Percentiles rank a stretch among this genome's conserved stretches.
Conservation (phyloP, 2,888 invertebrate species). For the Protophormia terraenovae region DNA sequence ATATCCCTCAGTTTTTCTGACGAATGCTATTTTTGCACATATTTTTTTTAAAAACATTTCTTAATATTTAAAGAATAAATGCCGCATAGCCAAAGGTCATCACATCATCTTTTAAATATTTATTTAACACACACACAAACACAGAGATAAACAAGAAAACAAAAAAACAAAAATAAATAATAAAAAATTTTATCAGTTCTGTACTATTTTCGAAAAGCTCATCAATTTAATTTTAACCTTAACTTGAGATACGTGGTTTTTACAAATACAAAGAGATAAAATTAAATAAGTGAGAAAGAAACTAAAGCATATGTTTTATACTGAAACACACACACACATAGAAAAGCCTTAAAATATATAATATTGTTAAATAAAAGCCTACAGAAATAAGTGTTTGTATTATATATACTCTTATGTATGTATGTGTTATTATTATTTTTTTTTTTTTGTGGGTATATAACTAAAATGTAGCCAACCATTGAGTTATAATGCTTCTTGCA, state of each 20-base stretch:
- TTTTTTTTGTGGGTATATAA: neutral
- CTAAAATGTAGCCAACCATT: conserved; percentile 37
- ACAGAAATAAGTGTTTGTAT: neutral
- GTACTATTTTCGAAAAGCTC: neutral
- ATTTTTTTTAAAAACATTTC: no score
- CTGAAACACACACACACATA: neutral
- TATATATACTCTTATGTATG: neutral
- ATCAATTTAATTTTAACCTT: conserved; percentile 49
- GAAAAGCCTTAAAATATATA: no score
- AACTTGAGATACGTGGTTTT: conserved; percentile 42
- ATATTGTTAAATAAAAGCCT: neutral
- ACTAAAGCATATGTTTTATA: conserved; percentile 20
- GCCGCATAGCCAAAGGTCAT: conserved; percentile 64
- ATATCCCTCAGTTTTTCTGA: no score
- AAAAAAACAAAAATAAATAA: conserved; percentile 10
- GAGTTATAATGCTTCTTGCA: conserved; percentile 46
- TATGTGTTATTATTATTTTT: neutral
- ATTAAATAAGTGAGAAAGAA: neutral
- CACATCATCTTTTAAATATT: conserved; percentile 28
- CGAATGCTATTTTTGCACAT: no score
- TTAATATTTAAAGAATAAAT: neutral
- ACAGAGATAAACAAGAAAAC: neutral
- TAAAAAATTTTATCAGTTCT: conserved; percentile 45
- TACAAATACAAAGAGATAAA: neutral
- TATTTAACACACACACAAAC: neutral